These are phyloP conservation scores for Streptopelia turtur DNA, from an alignment of 2,797 vertebrate species.

Conservation along the genomic window DNA sequence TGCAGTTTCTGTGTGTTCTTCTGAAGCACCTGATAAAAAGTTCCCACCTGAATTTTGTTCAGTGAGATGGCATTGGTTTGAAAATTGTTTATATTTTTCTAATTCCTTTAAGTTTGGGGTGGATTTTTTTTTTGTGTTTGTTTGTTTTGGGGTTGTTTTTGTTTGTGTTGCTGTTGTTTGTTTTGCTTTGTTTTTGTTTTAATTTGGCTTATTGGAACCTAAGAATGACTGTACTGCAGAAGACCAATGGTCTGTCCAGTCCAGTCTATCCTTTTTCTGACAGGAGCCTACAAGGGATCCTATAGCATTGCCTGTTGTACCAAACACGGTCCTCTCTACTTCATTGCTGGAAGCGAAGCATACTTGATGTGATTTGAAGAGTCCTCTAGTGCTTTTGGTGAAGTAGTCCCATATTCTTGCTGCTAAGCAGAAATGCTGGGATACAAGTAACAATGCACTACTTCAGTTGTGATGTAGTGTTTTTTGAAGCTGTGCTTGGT, in stretches of 20 bases:
- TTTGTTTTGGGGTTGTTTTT: too few species aligned
- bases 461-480: background rate
- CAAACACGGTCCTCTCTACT: background rate
- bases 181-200: background rate
- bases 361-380: background rate
- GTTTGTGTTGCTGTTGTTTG: background rate
- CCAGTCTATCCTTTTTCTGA: background rate
- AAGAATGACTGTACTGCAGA: background rate
- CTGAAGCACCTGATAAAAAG: background rate
- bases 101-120: background rate
- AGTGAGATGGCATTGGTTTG: background rate
- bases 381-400: background rate
- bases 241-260: background rate
- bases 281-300: background rate
- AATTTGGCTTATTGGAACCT: background rate
- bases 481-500: background rate
- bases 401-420: background rate
- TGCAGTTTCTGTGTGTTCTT: background rate
- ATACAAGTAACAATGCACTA: background rate
- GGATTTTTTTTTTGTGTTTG: background rate
- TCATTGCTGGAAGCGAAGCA: background rate
- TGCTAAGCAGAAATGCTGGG: background rate
- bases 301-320: background rate
- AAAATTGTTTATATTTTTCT: background rate
- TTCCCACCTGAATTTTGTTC: background rate